Base-by-base conservation (phyloP, 2,113 vertebrate genomes). In the Coptodon bakossiorum region DNA sequence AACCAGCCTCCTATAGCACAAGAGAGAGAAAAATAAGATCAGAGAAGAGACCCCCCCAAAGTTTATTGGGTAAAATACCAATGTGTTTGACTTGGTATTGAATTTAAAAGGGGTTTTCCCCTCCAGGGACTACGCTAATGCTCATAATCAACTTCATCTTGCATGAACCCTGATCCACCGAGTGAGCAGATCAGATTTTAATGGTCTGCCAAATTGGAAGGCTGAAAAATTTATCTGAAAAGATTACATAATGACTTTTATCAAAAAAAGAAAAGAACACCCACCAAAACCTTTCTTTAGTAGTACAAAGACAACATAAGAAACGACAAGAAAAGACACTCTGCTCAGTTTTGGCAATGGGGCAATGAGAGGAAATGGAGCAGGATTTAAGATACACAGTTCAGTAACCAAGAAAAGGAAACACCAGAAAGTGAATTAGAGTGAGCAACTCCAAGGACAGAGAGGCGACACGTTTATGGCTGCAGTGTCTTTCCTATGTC, bases 1-100 rank as follows among this genome's bases (percentile, higher is more conserved):
- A 98, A 97, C 96, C 93, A 97, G 97, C 95, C 96, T 97, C 95
- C 95, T 96, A 40, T 7, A 81, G 24, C 52, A 17, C 40, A 54
- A 79, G 29, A 7, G 29, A 36, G 2, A 14, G 45, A 61, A 22
- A 87, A 29, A 84, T 3, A 11, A 40, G 9, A 59, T 5, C 9
- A 76, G 40, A 48, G 34, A 45, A 43, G 3, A 43, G 3, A 34
- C 54, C 4, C 52, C 50, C 9, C 56, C 12, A 34, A 63, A 9
- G 22, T 9, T 45, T 45, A 45, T 45, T 43, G 22, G 40, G 22
- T 48, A 45, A 73, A 29, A 45, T 27, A 29, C 17, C n/a, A 45
- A 45, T 17, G 43, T 29, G 22, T 48, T 29, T 29, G 40, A 29
- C 14, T 29, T 76, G 6, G 43, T 19, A 29, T 50, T 29, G 17